A percentile compares a stretch with the other conserved stretches of the same genome.
Conservation (phyloP, 2,888 invertebrate genomes). For the Altica lythri region DNA sequence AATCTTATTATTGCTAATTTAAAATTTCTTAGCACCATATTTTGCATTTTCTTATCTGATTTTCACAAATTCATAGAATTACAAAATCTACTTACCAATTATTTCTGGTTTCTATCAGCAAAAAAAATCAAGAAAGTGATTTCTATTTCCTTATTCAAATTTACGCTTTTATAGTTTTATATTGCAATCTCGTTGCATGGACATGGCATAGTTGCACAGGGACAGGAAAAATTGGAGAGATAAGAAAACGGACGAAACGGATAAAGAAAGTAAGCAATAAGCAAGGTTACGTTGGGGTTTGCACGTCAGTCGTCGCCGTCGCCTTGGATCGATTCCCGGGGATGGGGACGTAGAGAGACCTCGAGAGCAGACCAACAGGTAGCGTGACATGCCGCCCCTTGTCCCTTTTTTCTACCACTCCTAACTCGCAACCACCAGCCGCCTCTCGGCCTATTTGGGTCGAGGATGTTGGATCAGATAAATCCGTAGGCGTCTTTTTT, state of each 20-base stretch:
- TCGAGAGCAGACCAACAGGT: conserved; percentile 51
- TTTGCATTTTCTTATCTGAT: too few species aligned
- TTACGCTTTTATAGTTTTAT: too few species aligned
- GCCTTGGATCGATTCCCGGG: conserved; percentile 46
- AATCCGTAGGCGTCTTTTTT: too few species aligned
- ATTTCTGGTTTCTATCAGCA: too few species aligned
- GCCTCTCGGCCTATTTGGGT: conserved; percentile 7
- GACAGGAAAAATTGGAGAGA: background rate
- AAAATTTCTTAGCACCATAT: too few species aligned
- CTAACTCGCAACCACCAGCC: conserved; percentile 3
- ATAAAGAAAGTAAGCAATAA: background rate
- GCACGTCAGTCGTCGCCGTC: conserved; percentile 38
- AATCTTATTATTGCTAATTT: too few species aligned
- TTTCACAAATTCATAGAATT: too few species aligned
- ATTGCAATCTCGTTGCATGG: background rate
- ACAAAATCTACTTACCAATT: too few species aligned
- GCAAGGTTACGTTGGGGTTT: conserved; percentile 45
- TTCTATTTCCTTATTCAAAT: too few species aligned
- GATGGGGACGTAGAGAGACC: conserved; percentile 47
- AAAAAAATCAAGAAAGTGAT: too few species aligned
- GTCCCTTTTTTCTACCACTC: too few species aligned
- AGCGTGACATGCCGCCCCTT: conserved; percentile 46
- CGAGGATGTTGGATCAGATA: background rate
- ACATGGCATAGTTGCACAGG: background rate
- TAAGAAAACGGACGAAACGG: background rate